Conservation (phyloP, 2,113 vertebrate genomes). For the Etheostoma cragini region DNA sequence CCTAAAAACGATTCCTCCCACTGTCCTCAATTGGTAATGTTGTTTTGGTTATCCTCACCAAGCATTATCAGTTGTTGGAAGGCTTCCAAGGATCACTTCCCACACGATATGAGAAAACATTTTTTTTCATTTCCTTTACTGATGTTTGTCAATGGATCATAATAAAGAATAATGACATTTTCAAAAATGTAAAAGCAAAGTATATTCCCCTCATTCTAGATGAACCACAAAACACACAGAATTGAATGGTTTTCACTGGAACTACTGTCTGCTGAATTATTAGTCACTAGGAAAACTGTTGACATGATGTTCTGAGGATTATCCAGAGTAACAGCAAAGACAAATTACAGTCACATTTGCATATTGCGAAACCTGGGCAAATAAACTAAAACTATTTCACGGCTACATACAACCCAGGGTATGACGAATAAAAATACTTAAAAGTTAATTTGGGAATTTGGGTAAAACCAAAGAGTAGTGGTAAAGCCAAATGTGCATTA, state of each 20-base stretch:
- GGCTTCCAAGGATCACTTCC: slow-evolving; percentile 1
- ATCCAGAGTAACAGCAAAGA: not conserved
- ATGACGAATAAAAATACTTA: no score
- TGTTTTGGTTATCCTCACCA: slow-evolving; percentile 19
- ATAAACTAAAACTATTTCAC: no score
- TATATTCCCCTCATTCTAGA: not conserved
- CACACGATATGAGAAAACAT: not conserved
- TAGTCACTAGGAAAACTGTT: not conserved
- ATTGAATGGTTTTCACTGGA: no score
- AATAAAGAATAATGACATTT: not conserved
- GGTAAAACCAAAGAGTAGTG: no score
- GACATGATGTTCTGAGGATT: not conserved
- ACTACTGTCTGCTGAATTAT: not conserved
- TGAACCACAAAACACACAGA: not conserved
- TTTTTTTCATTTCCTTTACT: not conserved
- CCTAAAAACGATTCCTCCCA: slow-evolving; percentile 36
- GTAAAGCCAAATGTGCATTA: no score
- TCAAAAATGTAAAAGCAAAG: not conserved
- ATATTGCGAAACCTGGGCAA: no score
- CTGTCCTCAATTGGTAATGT: slow-evolving; percentile 47
- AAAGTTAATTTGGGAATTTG: no score
- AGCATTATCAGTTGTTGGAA: not conserved
- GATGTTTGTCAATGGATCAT: not conserved
- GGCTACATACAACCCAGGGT: no score
- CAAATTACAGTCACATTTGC: no score